Conservation (phyloP, 2,888 invertebrate genomes). For the Xestia xanthographa region DNA sequence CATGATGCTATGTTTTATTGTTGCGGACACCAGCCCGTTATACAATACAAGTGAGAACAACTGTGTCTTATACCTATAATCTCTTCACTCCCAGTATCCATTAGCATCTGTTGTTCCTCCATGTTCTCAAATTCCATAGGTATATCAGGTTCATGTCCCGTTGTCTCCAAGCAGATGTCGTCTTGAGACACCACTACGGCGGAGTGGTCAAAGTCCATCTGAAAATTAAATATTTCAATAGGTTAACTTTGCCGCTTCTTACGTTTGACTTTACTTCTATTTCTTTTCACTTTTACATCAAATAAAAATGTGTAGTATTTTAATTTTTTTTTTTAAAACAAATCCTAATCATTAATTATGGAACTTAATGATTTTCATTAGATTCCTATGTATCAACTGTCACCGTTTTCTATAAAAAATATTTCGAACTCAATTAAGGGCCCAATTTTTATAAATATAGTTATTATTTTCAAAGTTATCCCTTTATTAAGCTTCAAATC, state of each 20-base stretch:
- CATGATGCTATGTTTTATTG: not conserved
- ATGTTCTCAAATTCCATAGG: slow-evolving; percentile 85
- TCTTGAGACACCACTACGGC: slow-evolving; percentile 80
- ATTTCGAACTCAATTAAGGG: not conserved
- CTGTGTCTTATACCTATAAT: slow-evolving; percentile 79
- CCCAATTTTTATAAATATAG: not conserved
- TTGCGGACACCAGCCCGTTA: no score
- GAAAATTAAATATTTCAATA: slow-evolving; percentile 9
- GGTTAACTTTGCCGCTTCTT: not conserved
- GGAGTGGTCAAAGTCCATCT: slow-evolving; percentile 86
- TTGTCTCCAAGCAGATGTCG: slow-evolving; percentile 78
- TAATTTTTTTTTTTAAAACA: no score
- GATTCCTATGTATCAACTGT: not conserved
- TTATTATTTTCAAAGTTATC: no score
- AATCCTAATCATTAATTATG: no score
- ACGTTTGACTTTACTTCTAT: not conserved
- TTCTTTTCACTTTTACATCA: not conserved
- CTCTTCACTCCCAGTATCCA: slow-evolving; percentile 86
- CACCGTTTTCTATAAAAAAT: not conserved
- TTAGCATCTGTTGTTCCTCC: slow-evolving; percentile 82
- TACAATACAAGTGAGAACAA: not conserved
- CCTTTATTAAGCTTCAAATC: not conserved
- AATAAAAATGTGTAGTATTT: not conserved
- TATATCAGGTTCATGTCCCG: slow-evolving; percentile 76
- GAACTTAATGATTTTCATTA: not conserved